Base-by-base conservation (phyloP, 2,797 vertebrate genomes). In the Sebastes cheni region DNA sequence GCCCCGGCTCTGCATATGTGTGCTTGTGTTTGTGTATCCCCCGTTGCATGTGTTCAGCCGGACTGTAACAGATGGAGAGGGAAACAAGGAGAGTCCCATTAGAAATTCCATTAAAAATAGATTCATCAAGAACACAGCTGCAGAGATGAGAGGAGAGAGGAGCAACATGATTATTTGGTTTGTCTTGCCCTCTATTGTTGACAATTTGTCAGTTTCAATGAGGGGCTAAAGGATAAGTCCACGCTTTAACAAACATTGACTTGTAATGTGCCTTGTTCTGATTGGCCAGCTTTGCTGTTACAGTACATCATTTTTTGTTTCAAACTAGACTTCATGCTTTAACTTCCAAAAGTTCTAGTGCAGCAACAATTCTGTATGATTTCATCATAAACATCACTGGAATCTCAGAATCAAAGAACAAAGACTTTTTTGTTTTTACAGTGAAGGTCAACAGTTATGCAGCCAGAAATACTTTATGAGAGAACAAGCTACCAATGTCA, bases 71-170 rank as follows among this genome's bases (percentile, higher is more conserved):
- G 90, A 94, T 92, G 92, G 89, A 72, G 65, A 82, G 74, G 72
- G 65, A 75, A 42, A 74, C 58, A 69, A 59, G 50, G 78, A 77
- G 76, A 83, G 72, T 77, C 86, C 79, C 87, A 85, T 91, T 86
- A 90, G 83, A 87, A 74, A 91, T 85, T 70, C 75, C 80, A 93
- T 90, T 88, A 91, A 89, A 92, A 85, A 91, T 89, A 81, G 59
- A 93, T 93, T 76, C 32, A 89, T 89, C 70, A 83, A 56, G 70
- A 90, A 29, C 73, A 88, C 90, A 91, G 91, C 82, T 93, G 90
- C 81, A 39, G 72, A 88, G 80, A 87, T 79, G 81, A 81, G 75
- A 72, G 65, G 30, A 39, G 27, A 61, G 62, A 72, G 10, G 29
- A 32, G 5, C 27, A 56, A 39, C 67, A 13, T 79, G 50, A 22